A percentile compares a stretch with the other conserved stretches of the same genome.
Evolutionary conservation across 2,113 vertebrate genomes (phyloP).

Genomic region (Gymnocephalus cernua): DNA sequence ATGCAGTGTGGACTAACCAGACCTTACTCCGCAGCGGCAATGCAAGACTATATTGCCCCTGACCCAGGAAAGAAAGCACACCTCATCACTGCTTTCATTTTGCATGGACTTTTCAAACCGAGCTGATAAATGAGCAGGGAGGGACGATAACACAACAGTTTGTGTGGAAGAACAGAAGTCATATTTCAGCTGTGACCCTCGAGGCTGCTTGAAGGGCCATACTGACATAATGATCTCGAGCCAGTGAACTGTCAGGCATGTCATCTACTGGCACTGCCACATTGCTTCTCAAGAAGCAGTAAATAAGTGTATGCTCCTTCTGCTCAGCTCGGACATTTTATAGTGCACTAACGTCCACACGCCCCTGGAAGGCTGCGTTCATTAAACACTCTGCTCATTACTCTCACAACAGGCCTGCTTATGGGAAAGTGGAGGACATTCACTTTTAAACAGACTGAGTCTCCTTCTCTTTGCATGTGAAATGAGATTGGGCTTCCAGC

Average conservation of each 20-base stretch:
- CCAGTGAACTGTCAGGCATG: slow-evolving; percentile 24
- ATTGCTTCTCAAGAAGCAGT: slow-evolving; percentile 14
- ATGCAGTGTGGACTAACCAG: no score
- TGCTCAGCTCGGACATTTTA: neutral
- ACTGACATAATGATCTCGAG: slow-evolving; percentile 40
- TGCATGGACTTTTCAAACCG: neutral
- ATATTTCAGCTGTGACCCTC: slow-evolving; percentile 27
- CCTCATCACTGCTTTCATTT: neutral
- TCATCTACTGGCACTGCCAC: slow-evolving; percentile 27
- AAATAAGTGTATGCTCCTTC: slow-evolving; percentile 19
- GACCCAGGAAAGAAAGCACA: neutral
- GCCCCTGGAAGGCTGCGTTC: slow-evolving; percentile 24
- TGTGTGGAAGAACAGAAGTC: slow-evolving; percentile 13
- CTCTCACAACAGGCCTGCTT: slow-evolving; percentile 40
- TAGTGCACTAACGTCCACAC: slow-evolving; percentile 20
- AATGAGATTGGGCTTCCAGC: slow-evolving; percentile 27
- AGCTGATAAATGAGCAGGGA: neutral
- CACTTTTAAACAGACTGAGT: slow-evolving; percentile 31
- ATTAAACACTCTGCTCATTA: slow-evolving; percentile 47
- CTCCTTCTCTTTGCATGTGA: slow-evolving; percentile 25
- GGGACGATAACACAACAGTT: neutral
- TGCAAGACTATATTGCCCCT: neutral
- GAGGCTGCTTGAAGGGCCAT: slow-evolving; percentile 15
- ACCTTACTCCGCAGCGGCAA: no score
- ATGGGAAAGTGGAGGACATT: slow-evolving; percentile 27